Conservation (phyloP, 2,888 invertebrate genomes). For the Coelinius sp. region DNA sequence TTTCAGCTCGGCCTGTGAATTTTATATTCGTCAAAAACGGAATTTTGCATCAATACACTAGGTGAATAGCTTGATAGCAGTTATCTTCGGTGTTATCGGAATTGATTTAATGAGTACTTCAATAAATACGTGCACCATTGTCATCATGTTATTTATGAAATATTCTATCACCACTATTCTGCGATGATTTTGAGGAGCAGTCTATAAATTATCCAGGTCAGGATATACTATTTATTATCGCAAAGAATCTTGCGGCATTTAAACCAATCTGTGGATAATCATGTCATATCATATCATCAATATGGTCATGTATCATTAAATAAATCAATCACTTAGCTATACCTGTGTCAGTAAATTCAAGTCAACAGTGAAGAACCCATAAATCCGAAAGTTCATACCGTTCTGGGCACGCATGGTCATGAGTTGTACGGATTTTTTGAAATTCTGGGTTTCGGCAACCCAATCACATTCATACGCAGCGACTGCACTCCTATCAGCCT, state of each 20-base stretch:
- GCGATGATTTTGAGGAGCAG: too few species aligned
- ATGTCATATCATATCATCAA: neutral
- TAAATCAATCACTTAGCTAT: neutral
- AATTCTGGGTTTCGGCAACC: neutral
- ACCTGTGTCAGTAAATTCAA: neutral
- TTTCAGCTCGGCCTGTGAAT: too few species aligned
- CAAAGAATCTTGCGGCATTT: neutral
- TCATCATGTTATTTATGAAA: too few species aligned
- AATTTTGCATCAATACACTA: too few species aligned
- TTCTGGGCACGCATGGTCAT: neutral
- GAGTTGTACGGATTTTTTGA: neutral
- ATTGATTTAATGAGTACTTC: too few species aligned
- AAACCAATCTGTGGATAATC: neutral
- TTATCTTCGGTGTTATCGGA: too few species aligned
- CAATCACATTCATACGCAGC: conserved; percentile 1
- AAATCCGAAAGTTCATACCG: neutral
- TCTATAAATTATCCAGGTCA: neutral
- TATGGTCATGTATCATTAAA: neutral
- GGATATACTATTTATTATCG: neutral
- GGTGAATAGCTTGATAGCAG: too few species aligned
- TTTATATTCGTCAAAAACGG: too few species aligned
- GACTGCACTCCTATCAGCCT: neutral
- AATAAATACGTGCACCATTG: too few species aligned
- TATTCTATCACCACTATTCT: too few species aligned
- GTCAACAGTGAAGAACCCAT: neutral